These are phyloP conservation scores for Synergus umbraculus DNA, from an alignment of 2,888 invertebrate species.

Conservation along the genomic window DNA sequence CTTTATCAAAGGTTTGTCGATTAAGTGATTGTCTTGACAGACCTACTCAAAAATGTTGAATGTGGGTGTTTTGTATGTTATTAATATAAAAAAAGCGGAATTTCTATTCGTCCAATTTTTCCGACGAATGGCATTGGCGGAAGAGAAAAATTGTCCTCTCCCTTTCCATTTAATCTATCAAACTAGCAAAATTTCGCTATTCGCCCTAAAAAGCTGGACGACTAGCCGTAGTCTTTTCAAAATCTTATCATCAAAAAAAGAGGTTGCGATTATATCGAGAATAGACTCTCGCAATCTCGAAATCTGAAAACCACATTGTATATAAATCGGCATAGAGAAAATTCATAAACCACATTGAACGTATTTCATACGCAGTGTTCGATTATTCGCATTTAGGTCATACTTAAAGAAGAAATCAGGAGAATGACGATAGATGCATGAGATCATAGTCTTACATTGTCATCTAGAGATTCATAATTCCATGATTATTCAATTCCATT, in stretches of 20 bases:
- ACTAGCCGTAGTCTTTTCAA: too few relatives aligned
- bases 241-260: too few relatives aligned
- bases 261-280: too few relatives aligned
- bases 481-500: not conserved
- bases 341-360: constrained; percentile 12
- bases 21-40: constrained; percentile 21
- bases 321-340: not conserved
- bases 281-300: too few relatives aligned
- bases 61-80: constrained; percentile 16
- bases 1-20: constrained; percentile 41
- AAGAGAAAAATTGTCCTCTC: too few relatives aligned
- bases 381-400: constrained; percentile 12
- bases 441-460: constrained; percentile 8
- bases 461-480: constrained; percentile 4
- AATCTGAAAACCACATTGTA: too few relatives aligned
- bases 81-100: not conserved
- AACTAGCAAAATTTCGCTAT: too few relatives aligned
- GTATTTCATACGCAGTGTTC: constrained; percentile 1
- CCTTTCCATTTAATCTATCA: too few relatives aligned
- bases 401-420: constrained; percentile 8
- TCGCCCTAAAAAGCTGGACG: too few relatives aligned
- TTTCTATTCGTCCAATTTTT: too few relatives aligned
- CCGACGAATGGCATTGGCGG: too few relatives aligned
- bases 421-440: constrained; percentile 33
- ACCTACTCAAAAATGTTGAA: constrained; percentile 29